A percentile compares a stretch with the other conserved stretches of the same genome.
These are phyloP conservation scores for Falco novaeseelandiae DNA, from an alignment of 2,797 vertebrate genomes.

Conservation along the genomic window DNA sequence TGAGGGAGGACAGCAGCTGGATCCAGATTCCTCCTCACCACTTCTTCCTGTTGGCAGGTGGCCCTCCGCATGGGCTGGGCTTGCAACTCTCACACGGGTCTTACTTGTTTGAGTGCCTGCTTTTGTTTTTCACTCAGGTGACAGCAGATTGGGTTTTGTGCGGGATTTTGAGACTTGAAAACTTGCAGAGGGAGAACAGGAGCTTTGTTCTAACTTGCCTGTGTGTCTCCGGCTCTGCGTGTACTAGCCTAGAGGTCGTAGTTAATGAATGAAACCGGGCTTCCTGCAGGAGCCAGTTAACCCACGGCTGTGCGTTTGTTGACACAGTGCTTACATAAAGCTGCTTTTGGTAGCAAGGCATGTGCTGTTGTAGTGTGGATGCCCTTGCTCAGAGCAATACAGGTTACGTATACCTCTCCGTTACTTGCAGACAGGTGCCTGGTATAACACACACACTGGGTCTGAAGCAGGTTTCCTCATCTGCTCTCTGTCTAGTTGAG, in stretches of 20 bases:
- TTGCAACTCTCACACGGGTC: neutral
- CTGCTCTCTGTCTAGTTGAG: neutral
- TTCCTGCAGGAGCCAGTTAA: conserved; percentile 10
- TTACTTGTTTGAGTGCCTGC: neutral
- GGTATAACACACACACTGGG: neutral
- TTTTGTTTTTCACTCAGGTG: neutral
- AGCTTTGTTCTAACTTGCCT: neutral
- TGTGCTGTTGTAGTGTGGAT: neutral
- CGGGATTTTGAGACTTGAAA: neutral
- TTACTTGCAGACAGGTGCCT: neutral
- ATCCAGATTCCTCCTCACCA: conserved; percentile 41
- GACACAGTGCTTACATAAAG: neutral
- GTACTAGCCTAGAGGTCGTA: neutral
- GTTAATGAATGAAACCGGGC: conserved; percentile 56
- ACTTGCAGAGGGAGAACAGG: neutral
- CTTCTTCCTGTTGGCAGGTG: conserved; percentile 60
- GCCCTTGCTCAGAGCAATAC: neutral
- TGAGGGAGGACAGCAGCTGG: conserved; percentile 32
- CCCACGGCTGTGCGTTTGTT: neutral
- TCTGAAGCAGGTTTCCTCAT: neutral
- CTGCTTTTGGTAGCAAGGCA: neutral
- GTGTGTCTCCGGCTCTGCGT: neutral
- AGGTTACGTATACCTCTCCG: neutral
- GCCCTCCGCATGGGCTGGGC: neutral
- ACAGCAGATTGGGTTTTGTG: neutral